phyloP scores from a whole-genome alignment of 2,888 invertebrate genomes.

The Caenorhabditis panamensis region DNA sequence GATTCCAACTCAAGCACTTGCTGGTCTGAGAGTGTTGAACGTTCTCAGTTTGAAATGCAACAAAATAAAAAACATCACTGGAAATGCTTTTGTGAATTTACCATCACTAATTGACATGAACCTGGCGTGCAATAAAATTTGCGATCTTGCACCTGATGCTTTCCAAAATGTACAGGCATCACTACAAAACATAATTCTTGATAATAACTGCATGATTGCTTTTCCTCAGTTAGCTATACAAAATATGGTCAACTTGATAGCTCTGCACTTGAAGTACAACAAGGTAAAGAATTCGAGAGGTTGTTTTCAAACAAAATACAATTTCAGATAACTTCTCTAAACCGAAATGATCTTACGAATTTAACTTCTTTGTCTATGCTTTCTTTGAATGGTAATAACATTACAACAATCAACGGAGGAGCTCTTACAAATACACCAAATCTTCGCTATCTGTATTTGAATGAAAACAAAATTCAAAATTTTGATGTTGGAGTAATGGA shows the following conservation, averaged over 20 bases:
- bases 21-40: slow-evolving; percentile 73
- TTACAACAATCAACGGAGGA: slow-evolving; percentile 76
- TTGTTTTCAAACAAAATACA: not conserved
- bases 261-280: slow-evolving; percentile 80
- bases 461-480: slow-evolving; percentile 78
- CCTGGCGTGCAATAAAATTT: slow-evolving; percentile 81
- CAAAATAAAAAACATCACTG: slow-evolving; percentile 82
- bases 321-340: slow-evolving; percentile 73
- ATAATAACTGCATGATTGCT: slow-evolving; percentile 78
- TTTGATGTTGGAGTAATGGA: slow-evolving; percentile 88
- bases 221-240: slow-evolving; percentile 77
- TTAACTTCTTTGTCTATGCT: slow-evolving; percentile 78
- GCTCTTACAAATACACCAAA: slow-evolving; percentile 77
- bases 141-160: slow-evolving; percentile 70
- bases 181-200: slow-evolving; percentile 80
- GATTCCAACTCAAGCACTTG: slow-evolving; percentile 74
- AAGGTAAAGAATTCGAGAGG: slow-evolving; percentile 59
- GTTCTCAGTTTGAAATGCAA: slow-evolving; percentile 80
- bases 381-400: slow-evolving; percentile 79
- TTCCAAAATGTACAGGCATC: slow-evolving; percentile 75
- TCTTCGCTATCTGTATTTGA: slow-evolving; percentile 80
- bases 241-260: slow-evolving; percentile 79
- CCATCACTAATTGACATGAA: slow-evolving; percentile 80
- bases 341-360: slow-evolving; percentile 71
- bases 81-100: slow-evolving; percentile 74